phyloP scores from a whole-genome alignment of 2,113 vertebrate genomes.

The Rhinopomastus cyanomelas region DNA sequence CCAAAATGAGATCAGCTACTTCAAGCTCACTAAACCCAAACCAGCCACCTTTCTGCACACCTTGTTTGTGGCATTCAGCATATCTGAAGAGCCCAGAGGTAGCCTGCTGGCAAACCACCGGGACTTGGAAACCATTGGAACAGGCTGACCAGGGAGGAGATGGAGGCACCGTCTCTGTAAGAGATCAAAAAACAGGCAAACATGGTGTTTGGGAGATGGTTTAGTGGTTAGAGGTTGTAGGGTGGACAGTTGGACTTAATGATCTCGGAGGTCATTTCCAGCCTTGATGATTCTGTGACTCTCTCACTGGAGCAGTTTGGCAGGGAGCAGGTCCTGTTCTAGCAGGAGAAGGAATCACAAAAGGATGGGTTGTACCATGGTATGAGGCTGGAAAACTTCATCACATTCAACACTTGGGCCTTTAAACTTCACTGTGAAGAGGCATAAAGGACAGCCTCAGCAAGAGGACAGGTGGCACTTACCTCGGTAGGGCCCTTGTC shows the following conservation, averaged over 20 bases:
- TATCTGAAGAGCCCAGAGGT: neutral
- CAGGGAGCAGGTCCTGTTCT: neutral
- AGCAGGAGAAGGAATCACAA: neutral
- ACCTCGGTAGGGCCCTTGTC: constrained; percentile 22
- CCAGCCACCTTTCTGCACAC: neutral
- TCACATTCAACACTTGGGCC: neutral
- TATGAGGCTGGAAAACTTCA: too few species aligned
- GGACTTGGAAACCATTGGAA: too few species aligned
- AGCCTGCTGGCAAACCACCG: neutral
- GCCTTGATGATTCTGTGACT: too few species aligned
- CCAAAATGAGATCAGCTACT: neutral
- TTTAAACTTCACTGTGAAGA: neutral
- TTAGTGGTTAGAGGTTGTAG: too few species aligned
- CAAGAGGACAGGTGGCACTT: neutral
- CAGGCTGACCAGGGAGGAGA: neutral
- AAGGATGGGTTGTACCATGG: too few species aligned
- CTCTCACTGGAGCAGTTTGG: too few species aligned
- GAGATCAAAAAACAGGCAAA: too few species aligned
- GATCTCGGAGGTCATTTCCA: too few species aligned
- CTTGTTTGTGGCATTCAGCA: neutral
- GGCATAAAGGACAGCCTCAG: neutral
- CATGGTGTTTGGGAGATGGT: too few species aligned
- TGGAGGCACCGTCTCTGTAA: too few species aligned
- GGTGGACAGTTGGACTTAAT: too few species aligned
- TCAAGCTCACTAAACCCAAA: neutral